phyloP scores from a whole-genome alignment of 2,113 vertebrate species.

The Ameiurus melas region DNA sequence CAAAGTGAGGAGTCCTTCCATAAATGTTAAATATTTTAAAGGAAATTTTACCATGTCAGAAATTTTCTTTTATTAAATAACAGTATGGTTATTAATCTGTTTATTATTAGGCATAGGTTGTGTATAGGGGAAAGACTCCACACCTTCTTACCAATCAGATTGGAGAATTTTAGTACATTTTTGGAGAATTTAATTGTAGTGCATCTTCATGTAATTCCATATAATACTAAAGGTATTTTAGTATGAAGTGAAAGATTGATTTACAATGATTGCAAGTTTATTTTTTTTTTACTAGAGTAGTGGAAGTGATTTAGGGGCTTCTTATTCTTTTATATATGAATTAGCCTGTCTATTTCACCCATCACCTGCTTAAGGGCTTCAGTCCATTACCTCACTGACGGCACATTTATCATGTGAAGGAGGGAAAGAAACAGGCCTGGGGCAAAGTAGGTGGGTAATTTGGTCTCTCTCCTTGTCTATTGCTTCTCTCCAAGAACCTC shows the following conservation, averaged over 20 bases:
- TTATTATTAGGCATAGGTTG: not conserved
- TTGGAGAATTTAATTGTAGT: not conserved
- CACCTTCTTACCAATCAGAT: not conserved
- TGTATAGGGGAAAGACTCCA: not conserved
- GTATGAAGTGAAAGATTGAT: not conserved
- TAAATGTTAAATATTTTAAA: not conserved
- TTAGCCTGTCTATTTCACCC: slow-evolving; percentile 8
- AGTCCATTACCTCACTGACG: slow-evolving; percentile 31
- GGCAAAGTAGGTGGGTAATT: slow-evolving; percentile 28
- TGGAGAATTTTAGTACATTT: not conserved
- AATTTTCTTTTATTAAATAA: not conserved
- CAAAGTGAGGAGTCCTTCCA: not conserved
- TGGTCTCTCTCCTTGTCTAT: slow-evolving; percentile 14
- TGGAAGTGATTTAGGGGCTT: not conserved
- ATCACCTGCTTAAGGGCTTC: slow-evolving; percentile 5
- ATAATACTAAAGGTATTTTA: not conserved
- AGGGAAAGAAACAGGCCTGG: not conserved
- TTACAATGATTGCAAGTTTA: not conserved
- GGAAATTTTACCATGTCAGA: not conserved
- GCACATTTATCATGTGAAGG: slow-evolving; percentile 16
- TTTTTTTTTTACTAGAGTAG: not conserved
- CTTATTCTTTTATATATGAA: not conserved
- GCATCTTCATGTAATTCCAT: not conserved
- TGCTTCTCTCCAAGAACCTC: slow-evolving; percentile 41
- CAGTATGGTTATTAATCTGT: not conserved